These are phyloP conservation scores for Ariopsis seemanni DNA, from an alignment of 2,113 vertebrate genomes.

Conservation along the genomic window DNA sequence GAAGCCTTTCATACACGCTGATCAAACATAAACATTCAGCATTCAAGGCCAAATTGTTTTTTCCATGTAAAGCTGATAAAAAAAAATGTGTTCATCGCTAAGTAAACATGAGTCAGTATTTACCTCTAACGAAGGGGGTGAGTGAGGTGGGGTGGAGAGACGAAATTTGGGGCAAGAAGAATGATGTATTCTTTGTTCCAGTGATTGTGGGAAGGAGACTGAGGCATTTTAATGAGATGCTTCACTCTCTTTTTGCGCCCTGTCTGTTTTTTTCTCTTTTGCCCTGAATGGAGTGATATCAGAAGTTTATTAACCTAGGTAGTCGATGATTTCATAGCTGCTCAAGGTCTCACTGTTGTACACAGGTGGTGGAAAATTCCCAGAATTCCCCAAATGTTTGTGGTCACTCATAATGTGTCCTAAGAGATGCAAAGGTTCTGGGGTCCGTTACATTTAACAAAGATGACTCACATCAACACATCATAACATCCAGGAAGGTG, in stretches of 20 bases:
- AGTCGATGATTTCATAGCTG: constrained; percentile 74
- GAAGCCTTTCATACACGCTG: constrained; percentile 76
- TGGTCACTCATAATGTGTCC: constrained; percentile 59
- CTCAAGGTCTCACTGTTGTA: constrained; percentile 64
- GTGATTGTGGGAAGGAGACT: constrained; percentile 43
- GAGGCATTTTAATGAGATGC: constrained; percentile 30
- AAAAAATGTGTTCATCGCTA: constrained; percentile 70
- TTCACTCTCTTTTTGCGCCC: constrained; percentile 6
- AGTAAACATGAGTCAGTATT: constrained; percentile 76
- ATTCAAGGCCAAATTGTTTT: constrained; percentile 79
- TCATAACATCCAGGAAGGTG: constrained; percentile 5
- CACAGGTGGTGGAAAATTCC: constrained; percentile 62
- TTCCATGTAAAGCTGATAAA: constrained; percentile 78
- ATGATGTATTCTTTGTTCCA: constrained; percentile 49
- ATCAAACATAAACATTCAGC: constrained; percentile 73
- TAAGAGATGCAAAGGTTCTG: constrained; percentile 45
- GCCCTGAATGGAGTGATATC: constrained; percentile 37
- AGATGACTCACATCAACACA: constrained; percentile 29
- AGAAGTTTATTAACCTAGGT: constrained; percentile 68
- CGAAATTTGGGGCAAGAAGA: constrained; percentile 10
- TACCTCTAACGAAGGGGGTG: constrained; percentile 67
- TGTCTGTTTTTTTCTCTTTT: constrained; percentile 1
- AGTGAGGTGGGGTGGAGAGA: constrained; percentile 23
- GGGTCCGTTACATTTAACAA: constrained; percentile 10
- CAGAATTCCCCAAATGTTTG: constrained; percentile 65